Conservation (phyloP, 2,888 invertebrate species). For the Andrena praecox region DNA sequence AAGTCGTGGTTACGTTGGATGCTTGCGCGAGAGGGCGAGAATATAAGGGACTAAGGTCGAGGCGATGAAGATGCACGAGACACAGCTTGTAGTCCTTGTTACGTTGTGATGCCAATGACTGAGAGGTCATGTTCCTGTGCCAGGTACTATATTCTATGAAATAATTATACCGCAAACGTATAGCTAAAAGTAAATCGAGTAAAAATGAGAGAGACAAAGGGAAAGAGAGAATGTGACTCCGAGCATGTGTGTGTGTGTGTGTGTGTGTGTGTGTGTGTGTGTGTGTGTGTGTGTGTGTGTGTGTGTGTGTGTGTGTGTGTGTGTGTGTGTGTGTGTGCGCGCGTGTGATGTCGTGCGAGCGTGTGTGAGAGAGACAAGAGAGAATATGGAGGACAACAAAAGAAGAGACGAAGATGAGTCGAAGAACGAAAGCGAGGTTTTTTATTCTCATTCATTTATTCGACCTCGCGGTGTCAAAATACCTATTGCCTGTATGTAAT, state of each 20-base stretch:
- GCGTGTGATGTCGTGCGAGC: not conserved
- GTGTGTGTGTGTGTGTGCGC: no score
- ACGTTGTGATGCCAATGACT: conserved; percentile 85
- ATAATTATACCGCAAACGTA: conserved; percentile 78
- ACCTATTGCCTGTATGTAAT: conserved; percentile 82
- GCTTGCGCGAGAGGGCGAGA: conserved; percentile 11
- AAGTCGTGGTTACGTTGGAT: conserved; percentile 12
- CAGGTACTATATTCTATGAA: conserved; percentile 83
- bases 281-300: no score
- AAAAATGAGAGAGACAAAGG: conserved; percentile 35
- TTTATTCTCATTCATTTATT: conserved; percentile 77
- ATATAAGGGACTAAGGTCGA: conserved; percentile 19
- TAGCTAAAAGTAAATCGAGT: conserved; percentile 69
- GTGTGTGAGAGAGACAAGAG: not conserved
- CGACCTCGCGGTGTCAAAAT: conserved; percentile 80
- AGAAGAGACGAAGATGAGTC: conserved; percentile 34
- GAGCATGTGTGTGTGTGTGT: no score
- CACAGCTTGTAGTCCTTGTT: conserved; percentile 84
- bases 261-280: no score
- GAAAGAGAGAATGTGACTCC: conserved; percentile 30
- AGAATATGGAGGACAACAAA: conserved; percentile 22
- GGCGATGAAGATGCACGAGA: conserved; percentile 74
- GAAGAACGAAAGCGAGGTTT: conserved; percentile 41
- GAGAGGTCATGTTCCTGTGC: conserved; percentile 85
- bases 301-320: no score